A percentile compares a stretch with the other conserved stretches of the same genome.
Conservation (phyloP, 2,888 invertebrate species). For the Drosophila planitibia region DNA sequence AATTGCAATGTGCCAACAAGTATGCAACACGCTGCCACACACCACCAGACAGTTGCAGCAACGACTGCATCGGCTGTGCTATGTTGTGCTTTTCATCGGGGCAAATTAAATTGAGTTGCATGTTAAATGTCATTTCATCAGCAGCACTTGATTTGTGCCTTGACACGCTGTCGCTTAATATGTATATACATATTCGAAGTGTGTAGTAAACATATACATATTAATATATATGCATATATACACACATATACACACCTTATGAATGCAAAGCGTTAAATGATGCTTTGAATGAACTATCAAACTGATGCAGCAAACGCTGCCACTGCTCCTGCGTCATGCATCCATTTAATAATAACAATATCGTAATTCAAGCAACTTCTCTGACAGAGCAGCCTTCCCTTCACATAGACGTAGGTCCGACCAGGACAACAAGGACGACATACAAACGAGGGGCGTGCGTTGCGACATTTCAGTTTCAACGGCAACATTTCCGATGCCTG, state of each 20-base stretch:
- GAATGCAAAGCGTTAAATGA: slow-evolving; percentile 75
- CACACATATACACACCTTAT: slow-evolving; percentile 16
- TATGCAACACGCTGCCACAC: slow-evolving; percentile 46
- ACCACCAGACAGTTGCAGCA: slow-evolving; percentile 32
- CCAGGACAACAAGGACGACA: slow-evolving; percentile 25
- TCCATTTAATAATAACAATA: slow-evolving; percentile 83
- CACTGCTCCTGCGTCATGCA: slow-evolving; percentile 60
- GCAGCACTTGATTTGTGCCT: slow-evolving; percentile 69
- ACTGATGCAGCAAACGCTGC: slow-evolving; percentile 57
- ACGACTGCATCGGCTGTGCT: slow-evolving; percentile 17
- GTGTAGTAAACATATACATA: slow-evolving; percentile 29
- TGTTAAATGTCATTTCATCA: slow-evolving; percentile 80
- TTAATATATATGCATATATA: not conserved
- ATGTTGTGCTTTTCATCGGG: slow-evolving; percentile 50
- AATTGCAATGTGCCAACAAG: slow-evolving; percentile 70
- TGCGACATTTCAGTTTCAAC: slow-evolving; percentile 84
- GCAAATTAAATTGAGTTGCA: slow-evolving; percentile 80
- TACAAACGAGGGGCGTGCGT: slow-evolving; percentile 49
- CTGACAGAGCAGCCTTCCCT: slow-evolving; percentile 58
- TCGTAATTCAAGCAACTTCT: slow-evolving; percentile 83
- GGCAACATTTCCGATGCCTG: slow-evolving; percentile 84
- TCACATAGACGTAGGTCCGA: slow-evolving; percentile 53
- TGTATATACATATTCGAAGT: slow-evolving; percentile 10
- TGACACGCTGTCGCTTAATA: slow-evolving; percentile 58
- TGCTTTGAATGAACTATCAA: slow-evolving; percentile 75